Percentiles rank a stretch among this genome's conserved stretches.
These are phyloP conservation scores for Eupithecia subfuscata DNA, from an alignment of 2,888 invertebrate species.

Conservation along the genomic window DNA sequence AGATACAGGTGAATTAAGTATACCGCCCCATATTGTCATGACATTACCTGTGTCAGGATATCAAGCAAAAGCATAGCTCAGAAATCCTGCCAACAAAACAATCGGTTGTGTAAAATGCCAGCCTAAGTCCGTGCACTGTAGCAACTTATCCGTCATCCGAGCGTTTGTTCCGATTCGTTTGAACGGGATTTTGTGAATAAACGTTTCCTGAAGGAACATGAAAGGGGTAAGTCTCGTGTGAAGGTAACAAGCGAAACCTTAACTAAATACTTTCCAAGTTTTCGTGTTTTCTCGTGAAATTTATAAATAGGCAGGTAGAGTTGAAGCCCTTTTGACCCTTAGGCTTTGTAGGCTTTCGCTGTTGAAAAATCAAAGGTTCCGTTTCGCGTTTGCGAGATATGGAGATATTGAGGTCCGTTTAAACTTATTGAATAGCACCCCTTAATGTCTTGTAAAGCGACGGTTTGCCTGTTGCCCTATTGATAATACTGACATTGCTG, in stretches of 20 bases:
- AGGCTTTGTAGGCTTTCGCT: neutral
- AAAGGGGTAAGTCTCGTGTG: conserved; percentile 23
- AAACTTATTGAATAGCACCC: neutral
- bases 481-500: too few species aligned
- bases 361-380: neutral
- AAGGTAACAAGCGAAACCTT: conserved; percentile 8
- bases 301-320: conserved; percentile 1
- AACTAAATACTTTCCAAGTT: conserved; percentile 8
- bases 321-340: neutral
- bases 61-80: neutral
- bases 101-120: neutral
- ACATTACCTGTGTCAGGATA: neutral
- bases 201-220: conserved; percentile 33
- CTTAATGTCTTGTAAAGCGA: neutral
- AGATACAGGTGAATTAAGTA: too few species aligned
- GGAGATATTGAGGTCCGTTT: neutral
- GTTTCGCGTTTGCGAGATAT: neutral
- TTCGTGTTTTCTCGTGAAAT: neutral
- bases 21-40: too few species aligned
- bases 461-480: too few species aligned
- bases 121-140: neutral
- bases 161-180: conserved; percentile 41
- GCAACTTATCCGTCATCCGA: conserved; percentile 11
- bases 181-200: conserved; percentile 39
- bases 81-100: neutral